A percentile compares a stretch with the other conserved stretches of the same genome.
Conservation (phyloP, 1,140 invertebrate species). For the Ectropis grisescens region DNA sequence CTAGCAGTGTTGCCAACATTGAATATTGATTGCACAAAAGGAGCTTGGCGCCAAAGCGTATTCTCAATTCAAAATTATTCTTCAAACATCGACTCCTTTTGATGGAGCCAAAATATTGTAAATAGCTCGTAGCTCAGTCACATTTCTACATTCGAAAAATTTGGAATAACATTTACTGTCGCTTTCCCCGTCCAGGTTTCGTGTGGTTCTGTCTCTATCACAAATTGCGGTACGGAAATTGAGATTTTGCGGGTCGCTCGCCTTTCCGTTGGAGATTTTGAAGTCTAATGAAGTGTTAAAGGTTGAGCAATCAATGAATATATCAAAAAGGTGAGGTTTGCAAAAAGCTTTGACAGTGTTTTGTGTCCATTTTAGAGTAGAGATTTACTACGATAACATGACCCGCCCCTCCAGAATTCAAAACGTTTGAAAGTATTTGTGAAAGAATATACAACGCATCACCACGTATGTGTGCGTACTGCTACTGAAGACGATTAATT, state of each 20-base stretch:
- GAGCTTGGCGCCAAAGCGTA: slow-evolving; percentile 50
- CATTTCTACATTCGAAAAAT: slow-evolving; percentile 44
- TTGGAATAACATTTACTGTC: slow-evolving; percentile 32
- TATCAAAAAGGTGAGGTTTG: slow-evolving; percentile 27
- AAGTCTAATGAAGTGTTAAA: slow-evolving; percentile 61
- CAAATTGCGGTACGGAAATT: slow-evolving; percentile 57
- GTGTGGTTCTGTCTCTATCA: slow-evolving; percentile 18
- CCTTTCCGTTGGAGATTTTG: slow-evolving; percentile 58
- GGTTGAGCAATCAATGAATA: slow-evolving; percentile 56
- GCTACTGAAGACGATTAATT: too few species aligned
- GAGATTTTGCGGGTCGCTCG: slow-evolving; percentile 56
- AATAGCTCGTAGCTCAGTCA: slow-evolving; percentile 54
- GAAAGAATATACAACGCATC: too few species aligned
- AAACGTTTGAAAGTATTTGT: too few species aligned
- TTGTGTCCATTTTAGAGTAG: too few species aligned
- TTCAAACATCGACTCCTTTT: slow-evolving; percentile 50
- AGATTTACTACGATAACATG: too few species aligned
- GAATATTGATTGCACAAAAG: slow-evolving; percentile 69
- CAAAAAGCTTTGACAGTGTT: slow-evolving; percentile 12
- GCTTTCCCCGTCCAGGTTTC: slow-evolving; percentile 6
- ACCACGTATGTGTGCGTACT: too few species aligned
- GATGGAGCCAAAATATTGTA: slow-evolving; percentile 64
- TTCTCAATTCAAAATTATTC: slow-evolving; percentile 67
- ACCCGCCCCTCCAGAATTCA: too few species aligned
- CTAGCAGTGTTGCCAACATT: slow-evolving; percentile 45